phyloP scores from a whole-genome alignment of 2,888 invertebrate genomes.

The Salpingus planirostris region DNA sequence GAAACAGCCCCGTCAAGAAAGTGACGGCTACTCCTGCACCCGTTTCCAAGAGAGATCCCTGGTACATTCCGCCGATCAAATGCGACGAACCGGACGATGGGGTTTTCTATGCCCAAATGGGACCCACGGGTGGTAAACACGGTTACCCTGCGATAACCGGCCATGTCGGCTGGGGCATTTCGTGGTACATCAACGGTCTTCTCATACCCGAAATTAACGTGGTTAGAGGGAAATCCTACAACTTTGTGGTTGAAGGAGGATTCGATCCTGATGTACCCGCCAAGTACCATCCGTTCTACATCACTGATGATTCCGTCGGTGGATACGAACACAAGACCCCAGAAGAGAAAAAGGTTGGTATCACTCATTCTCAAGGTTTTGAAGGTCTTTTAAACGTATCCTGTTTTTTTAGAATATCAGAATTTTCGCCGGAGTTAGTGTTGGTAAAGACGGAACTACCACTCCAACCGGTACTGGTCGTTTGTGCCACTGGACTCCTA shows the following conservation, averaged over 20 bases:
- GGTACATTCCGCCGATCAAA: conserved; percentile 84
- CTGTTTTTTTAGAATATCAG: conserved; percentile 51
- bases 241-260: conserved; percentile 83
- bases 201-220: conserved; percentile 87
- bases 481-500: conserved; percentile 81
- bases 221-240: conserved; percentile 77
- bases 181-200: conserved; percentile 91
- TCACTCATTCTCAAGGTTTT: background rate
- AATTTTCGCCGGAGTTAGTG: conserved; percentile 74
- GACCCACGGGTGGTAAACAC: conserved; percentile 82
- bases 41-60: conserved; percentile 51
- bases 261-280: conserved; percentile 69
- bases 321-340: conserved; percentile 78
- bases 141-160: conserved; percentile 87
- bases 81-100: conserved; percentile 87
- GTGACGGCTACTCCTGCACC: conserved; percentile 54
- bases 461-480: conserved; percentile 74
- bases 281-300: conserved; percentile 86
- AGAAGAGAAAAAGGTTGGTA: conserved; percentile 66
- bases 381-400: background rate
- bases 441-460: conserved; percentile 57
- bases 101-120: conserved; percentile 88
- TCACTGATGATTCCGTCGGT: conserved; percentile 86
- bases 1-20: conserved; percentile 17
- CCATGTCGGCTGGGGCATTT: conserved; percentile 89